phyloP scores from a whole-genome alignment of 2,888 invertebrate genomes.

The Odontocerum albicorne region DNA sequence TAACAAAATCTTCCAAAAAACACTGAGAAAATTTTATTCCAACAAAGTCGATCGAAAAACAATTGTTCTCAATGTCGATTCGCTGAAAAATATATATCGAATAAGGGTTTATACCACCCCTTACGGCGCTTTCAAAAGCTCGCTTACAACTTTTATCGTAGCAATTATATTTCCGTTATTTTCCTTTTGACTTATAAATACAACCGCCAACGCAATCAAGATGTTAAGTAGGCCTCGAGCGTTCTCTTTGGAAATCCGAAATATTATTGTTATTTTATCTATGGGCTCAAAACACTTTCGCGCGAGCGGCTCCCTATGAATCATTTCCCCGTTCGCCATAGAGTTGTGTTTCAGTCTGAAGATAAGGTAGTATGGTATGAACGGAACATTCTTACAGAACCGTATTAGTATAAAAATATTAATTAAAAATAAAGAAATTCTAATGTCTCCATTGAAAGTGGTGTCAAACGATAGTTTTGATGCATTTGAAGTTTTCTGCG shows the following conservation, averaged over 20 bases:
- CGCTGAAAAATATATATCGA: too few relatives aligned
- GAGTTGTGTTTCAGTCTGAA: conserved; percentile 22
- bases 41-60: too few relatives aligned
- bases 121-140: background rate
- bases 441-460: too few relatives aligned
- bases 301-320: conserved; percentile 21
- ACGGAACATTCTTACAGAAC: conserved; percentile 1
- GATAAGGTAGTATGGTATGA: conserved; percentile 23
- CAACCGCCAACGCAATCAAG: conserved; percentile 32
- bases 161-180: conserved; percentile 34
- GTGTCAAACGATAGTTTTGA: too few relatives aligned
- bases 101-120: conserved; percentile 15
- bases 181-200: conserved; percentile 33
- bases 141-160: conserved; percentile 31
- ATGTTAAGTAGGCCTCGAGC: conserved; percentile 22
- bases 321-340: conserved; percentile 21
- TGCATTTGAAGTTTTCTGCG: too few relatives aligned
- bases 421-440: too few relatives aligned
- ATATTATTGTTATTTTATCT: conserved; percentile 34
- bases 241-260: conserved; percentile 16
- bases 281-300: conserved; percentile 27
- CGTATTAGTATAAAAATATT: too few relatives aligned
- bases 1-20: too few relatives aligned
- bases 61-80: too few relatives aligned
- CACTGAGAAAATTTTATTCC: too few relatives aligned